phyloP scores from a whole-genome alignment of 2,113 vertebrate species.

The Parus major region DNA sequence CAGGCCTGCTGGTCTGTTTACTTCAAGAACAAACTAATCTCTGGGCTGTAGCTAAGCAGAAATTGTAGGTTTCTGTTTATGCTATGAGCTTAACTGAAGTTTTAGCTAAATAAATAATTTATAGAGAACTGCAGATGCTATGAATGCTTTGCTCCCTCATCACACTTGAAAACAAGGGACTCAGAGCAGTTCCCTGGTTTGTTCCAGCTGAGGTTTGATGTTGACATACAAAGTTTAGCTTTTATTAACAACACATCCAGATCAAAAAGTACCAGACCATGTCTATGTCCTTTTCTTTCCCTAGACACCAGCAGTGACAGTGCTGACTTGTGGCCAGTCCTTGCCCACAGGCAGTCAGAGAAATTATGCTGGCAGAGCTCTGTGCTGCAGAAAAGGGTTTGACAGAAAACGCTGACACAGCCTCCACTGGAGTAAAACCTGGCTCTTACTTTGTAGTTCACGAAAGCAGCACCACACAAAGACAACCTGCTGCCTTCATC shows the following conservation, averaged over 20 bases:
- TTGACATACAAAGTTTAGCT: neutral
- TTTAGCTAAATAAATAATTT: neutral
- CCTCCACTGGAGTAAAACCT: slow-evolving; percentile 2
- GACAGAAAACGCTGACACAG: slow-evolving; percentile 47
- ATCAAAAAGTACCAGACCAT: neutral
- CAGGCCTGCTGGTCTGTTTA: neutral
- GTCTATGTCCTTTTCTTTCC: neutral
- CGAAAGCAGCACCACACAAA: slow-evolving; percentile 51
- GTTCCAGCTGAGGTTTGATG: neutral
- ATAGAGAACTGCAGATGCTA: neutral
- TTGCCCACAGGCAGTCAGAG: slow-evolving; percentile 32
- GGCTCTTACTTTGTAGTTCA: slow-evolving; percentile 33
- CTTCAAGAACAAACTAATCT: slow-evolving; percentile 24
- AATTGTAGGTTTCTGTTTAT: neutral
- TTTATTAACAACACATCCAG: neutral
- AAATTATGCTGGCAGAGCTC: neutral
- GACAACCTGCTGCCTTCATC: slow-evolving; percentile 54
- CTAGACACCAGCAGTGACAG: neutral
- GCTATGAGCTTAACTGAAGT: neutral
- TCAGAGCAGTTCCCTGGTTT: neutral
- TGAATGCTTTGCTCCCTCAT: neutral
- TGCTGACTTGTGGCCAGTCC: slow-evolving; percentile 2
- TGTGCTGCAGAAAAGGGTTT: slow-evolving; percentile 1
- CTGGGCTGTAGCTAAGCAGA: neutral
- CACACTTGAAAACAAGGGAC: neutral